Base-by-base conservation (phyloP, 2,888 invertebrate genomes). In the Phaedon cochleariae region DNA sequence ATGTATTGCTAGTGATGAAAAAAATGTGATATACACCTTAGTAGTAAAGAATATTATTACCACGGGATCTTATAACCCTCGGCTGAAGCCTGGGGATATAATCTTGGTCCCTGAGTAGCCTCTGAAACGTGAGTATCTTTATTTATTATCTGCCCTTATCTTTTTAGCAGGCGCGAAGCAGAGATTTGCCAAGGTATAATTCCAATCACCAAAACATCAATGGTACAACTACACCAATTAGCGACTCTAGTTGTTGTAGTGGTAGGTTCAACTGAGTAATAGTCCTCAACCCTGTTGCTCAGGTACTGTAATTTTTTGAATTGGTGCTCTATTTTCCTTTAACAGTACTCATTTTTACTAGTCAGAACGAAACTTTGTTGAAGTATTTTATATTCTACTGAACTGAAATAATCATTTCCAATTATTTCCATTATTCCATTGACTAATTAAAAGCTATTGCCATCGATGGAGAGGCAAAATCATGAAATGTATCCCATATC, bases 111-210 rank as follows among this genome's bases (percentile, higher is more conserved):
- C n/a, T n/a, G n/a, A n/a, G n/a, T n/a, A 31, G 12, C 41, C 41
- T 34, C 41, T n/a, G n/a, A n/a, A n/a, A n/a, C n/a, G n/a, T n/a
- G n/a, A n/a, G n/a, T n/a, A n/a, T n/a, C n/a, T n/a, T n/a, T n/a
- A n/a, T 12, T 59, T 48, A 55, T 15, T 34, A 10, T 61, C 15
- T 31, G 9, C 54, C 10, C 15, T 53, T 55, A n/a, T n/a, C 26
- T 58, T 66, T 67, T 29, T 29, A 92, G 89, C 94, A 94, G 88
- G 94, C 94, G n/a, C 89, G 92, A 82, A 91, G 90, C 85, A 93
- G 93, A 85, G 94, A 93, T 83, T 82, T 92, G 73, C 90, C 92
- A 26, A 89, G 92, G 80, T 92, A 92, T 77, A 92, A 92, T 76
- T 87, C 89, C 54, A 90, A 88, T 77, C 85, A 89, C 76, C 90